phyloP scores from a whole-genome alignment of 2,113 vertebrate genomes.

The Myocastor coypus region DNA sequence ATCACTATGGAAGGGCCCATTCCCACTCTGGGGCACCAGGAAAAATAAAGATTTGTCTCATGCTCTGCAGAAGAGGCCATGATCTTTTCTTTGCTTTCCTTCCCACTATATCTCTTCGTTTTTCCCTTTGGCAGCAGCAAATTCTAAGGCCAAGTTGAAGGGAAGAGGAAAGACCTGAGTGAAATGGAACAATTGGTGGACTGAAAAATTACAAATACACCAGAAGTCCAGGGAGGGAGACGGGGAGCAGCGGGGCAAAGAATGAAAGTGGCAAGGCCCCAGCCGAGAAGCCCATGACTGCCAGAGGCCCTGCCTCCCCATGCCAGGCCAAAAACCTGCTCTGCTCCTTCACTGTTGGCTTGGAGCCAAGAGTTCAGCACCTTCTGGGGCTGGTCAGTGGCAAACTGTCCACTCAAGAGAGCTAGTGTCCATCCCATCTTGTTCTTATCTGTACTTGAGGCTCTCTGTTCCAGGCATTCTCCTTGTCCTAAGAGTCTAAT shows the following conservation, averaged over 20 bases:
- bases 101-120: neutral
- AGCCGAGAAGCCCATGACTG: constrained; percentile 63
- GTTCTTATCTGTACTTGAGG: constrained; percentile 10
- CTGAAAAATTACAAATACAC: constrained; percentile 49
- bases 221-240: constrained; percentile 20
- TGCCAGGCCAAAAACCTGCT: neutral
- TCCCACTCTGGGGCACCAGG: neutral
- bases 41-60: neutral
- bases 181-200: constrained; percentile 56
- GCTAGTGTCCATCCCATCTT: neutral
- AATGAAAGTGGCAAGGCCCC: constrained; percentile 66
- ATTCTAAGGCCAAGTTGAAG: constrained; percentile 25
- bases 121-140: constrained; percentile 11
- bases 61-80: neutral
- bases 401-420: neutral
- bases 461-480: neutral
- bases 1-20: neutral
- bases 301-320: constrained; percentile 41
- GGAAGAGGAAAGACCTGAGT: constrained; percentile 46
- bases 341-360: constrained; percentile 1
- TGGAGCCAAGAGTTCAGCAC: neutral
- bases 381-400: neutral
- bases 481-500: neutral
- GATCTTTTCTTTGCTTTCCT: neutral
- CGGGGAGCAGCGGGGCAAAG: neutral